phyloP scores from a whole-genome alignment of 2,113 vertebrate genomes.

The Hemiprocne comata region DNA sequence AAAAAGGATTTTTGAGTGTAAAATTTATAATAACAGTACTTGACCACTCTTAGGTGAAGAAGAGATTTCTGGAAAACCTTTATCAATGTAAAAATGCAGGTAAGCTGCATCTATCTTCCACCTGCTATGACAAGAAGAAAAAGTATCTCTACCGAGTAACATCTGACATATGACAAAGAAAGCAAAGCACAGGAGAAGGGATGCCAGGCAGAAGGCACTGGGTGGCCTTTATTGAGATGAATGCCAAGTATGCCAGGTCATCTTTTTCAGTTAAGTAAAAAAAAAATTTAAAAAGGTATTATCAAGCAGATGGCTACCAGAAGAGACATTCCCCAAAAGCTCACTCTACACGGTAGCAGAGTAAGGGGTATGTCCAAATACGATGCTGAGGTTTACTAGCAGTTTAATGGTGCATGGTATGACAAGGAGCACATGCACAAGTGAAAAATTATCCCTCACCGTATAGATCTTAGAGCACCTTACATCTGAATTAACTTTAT shows the following conservation, averaged over 20 bases:
- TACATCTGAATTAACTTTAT: not conserved
- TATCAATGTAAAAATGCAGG: not conserved
- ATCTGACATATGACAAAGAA: not conserved
- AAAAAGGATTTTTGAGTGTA: not conserved
- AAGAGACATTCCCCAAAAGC: not conserved
- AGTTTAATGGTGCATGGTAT: not conserved
- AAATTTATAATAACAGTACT: not conserved
- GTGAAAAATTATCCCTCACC: not conserved
- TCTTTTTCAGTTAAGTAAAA: not conserved
- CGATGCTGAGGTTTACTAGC: not conserved
- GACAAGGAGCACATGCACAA: not conserved
- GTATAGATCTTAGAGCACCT: not conserved
- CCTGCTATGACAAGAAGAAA: not conserved
- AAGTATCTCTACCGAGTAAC: not conserved
- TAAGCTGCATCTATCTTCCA: not conserved
- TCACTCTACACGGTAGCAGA: not conserved
- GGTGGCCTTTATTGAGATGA: not conserved
- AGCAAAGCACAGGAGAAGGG: not conserved
- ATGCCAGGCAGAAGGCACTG: not conserved
- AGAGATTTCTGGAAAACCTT: not conserved
- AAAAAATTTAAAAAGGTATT: not conserved
- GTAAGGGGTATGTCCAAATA: not conserved
- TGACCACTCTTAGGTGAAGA: not conserved
- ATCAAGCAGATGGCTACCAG: not conserved
- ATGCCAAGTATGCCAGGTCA: slow-evolving; percentile 17